Evolutionary conservation across 2,888 invertebrate species (phyloP), one percentile per base, ranked within the genome.

Genomic region (Epistrophe grossulariae): DNA sequence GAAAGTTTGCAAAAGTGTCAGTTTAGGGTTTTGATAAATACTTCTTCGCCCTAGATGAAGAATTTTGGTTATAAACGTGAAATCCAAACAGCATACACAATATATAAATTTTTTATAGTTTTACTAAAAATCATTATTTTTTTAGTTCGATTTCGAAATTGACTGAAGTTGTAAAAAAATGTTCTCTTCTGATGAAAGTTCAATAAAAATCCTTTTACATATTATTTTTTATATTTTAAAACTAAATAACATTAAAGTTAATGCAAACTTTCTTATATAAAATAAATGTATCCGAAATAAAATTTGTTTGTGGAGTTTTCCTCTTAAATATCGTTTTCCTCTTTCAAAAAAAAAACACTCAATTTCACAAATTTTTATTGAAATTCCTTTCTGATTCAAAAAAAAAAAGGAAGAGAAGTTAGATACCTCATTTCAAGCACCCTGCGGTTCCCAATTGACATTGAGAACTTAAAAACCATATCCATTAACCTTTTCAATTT

Each of bases 401-500:
- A 59, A 38, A 15, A 59, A 9, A 57, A 57, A 24, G 3, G 1
- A 13, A 31, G 28, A 11, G 28, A 28, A 28, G 28, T 28, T 3
- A 60, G 8, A 24, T 35, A 15, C 28, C 55, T 28, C 74, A 59
- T 66, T 73, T 43, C n/a, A 9, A 64, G 40, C 40, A 72, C 59
- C 73, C 43, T 28, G 40, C 28, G n/a, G 40, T 19, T 50, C 50
- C 73, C 59, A 73, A 57, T 80, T 80, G 66, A 80, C 73, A 68
- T 73, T 64, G 66, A 31, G 31, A 80, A 59, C 59, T 60, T 60
- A 28, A 31, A 45, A 72, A 64, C 70, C 52, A 72, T 45, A 45
- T 31, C 71, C 73, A 80, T 80, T 80, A 73, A 73, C 79, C 68
- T 68, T 73, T 52, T 40, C 45, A 31, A 24, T 52, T 80, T 68